Evolutionary conservation across 2,797 vertebrate species (phyloP).

Genomic region (Micrastur ruficollis): DNA sequence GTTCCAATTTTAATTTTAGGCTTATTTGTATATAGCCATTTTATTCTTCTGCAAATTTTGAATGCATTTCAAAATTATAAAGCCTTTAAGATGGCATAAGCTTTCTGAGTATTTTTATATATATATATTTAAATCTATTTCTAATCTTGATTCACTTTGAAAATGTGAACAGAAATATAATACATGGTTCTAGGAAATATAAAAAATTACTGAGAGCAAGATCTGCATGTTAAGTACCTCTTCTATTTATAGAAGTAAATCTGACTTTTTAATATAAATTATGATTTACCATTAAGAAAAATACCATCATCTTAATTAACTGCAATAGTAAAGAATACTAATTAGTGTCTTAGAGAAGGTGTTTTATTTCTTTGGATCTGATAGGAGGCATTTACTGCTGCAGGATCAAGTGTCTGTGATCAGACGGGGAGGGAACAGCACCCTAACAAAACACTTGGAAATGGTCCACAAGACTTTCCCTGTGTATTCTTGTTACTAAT

Average conservation of each 20-base stretch:
- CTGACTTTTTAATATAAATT: slow-evolving; percentile 32
- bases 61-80: neutral
- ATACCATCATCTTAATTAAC: slow-evolving; percentile 44
- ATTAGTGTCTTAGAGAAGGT: slow-evolving; percentile 60
- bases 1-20: neutral
- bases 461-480: slow-evolving; percentile 2
- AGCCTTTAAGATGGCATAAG: neutral
- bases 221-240: neutral
- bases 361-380: slow-evolving; percentile 64
- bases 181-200: neutral
- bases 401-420: slow-evolving; percentile 66
- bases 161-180: neutral
- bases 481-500: neutral
- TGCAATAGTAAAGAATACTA: slow-evolving; percentile 63
- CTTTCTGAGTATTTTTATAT: neutral
- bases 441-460: slow-evolving; percentile 67
- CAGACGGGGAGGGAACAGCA: neutral
- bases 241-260: neutral
- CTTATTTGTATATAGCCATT: neutral
- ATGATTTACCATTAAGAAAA: slow-evolving; percentile 17
- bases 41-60: neutral
- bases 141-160: neutral
- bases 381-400: slow-evolving; percentile 45
- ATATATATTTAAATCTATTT: neutral
- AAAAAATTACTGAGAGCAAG: neutral